Conservation (phyloP, 2,888 invertebrate species). For the Galerucella calmariensis region DNA sequence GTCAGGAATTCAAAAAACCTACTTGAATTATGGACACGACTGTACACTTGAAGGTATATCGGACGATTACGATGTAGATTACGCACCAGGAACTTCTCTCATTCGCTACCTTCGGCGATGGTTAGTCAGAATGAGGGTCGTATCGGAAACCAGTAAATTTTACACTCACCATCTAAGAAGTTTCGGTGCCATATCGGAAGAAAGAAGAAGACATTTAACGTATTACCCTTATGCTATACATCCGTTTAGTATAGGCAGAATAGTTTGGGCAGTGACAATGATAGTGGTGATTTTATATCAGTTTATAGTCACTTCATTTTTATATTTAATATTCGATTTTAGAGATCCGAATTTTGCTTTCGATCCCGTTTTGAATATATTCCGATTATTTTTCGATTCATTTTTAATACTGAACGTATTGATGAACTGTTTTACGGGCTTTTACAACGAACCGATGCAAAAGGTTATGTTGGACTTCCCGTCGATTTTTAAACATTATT, state of each 20-base stretch:
- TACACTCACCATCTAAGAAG: slow-evolving; percentile 56
- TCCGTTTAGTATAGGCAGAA: slow-evolving; percentile 54
- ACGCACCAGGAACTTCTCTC: slow-evolving; percentile 38
- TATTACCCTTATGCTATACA: slow-evolving; percentile 53
- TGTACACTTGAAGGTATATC: slow-evolving; percentile 49
- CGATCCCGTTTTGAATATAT: slow-evolving; percentile 26
- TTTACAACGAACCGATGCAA: slow-evolving; percentile 55
- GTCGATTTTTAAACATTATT: slow-evolving; percentile 48
- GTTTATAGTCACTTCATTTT: slow-evolving; percentile 50
- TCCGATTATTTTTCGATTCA: slow-evolving; percentile 37
- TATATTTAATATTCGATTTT: slow-evolving; percentile 45
- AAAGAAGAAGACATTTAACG: slow-evolving; percentile 53
- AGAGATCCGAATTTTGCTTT: slow-evolving; percentile 14
- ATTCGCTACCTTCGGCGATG: slow-evolving; percentile 43
- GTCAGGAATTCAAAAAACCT: slow-evolving; percentile 29
- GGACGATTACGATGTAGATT: slow-evolving; percentile 47
- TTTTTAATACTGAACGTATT: slow-evolving; percentile 48
- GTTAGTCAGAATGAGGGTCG: slow-evolving; percentile 48
- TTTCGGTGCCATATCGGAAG: slow-evolving; percentile 54
- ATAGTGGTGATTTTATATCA: slow-evolving; percentile 47
- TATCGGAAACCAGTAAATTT: slow-evolving; percentile 53
- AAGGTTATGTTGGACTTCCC: slow-evolving; percentile 52
- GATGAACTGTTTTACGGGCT: slow-evolving; percentile 53
- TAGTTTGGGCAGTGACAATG: slow-evolving; percentile 52
- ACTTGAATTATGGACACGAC: slow-evolving; percentile 51